Conservation (phyloP, 2,888 invertebrate species). For the Incurvaria masculella region DNA sequence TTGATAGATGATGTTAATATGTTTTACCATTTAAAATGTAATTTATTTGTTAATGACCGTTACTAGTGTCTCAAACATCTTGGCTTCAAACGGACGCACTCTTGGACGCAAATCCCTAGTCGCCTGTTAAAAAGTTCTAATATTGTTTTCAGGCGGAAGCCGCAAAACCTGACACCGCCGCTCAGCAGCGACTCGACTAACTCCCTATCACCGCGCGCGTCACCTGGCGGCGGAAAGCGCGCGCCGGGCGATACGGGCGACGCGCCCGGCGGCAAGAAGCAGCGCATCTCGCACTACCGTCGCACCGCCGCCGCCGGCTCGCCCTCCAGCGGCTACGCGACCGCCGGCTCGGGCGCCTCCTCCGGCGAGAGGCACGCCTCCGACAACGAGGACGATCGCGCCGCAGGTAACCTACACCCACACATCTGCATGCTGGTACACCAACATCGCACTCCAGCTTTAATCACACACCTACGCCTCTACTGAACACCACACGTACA, state of each 20-base stretch:
- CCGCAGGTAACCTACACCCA: conserved; percentile 22
- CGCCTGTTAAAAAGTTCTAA: too few species aligned
- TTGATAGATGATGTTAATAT: too few species aligned
- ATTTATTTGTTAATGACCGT: too few species aligned
- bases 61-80: too few species aligned
- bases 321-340: conserved; percentile 37
- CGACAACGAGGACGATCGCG: conserved; percentile 50
- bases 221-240: conserved; percentile 47
- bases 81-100: too few species aligned
- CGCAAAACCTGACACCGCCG: conserved; percentile 87
- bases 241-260: conserved; percentile 70
- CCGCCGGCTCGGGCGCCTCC: conserved; percentile 43
- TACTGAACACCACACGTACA: too few species aligned
- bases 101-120: too few species aligned
- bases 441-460: too few species aligned
- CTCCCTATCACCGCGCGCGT: conserved; percentile 75
- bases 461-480: too few species aligned
- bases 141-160: conserved; percentile 80
- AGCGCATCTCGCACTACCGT: conserved; percentile 72
- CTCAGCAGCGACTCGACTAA: conserved; percentile 84
- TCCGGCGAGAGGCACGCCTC: conserved; percentile 53
- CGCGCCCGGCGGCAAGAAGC: conserved; percentile 64
- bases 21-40: too few species aligned
- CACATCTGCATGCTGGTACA: too few species aligned
- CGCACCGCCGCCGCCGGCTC: conserved; percentile 54